These are phyloP conservation scores for Drosophila malerkotliana DNA, from an alignment of 1,140 invertebrate species.

Conservation along the genomic window DNA sequence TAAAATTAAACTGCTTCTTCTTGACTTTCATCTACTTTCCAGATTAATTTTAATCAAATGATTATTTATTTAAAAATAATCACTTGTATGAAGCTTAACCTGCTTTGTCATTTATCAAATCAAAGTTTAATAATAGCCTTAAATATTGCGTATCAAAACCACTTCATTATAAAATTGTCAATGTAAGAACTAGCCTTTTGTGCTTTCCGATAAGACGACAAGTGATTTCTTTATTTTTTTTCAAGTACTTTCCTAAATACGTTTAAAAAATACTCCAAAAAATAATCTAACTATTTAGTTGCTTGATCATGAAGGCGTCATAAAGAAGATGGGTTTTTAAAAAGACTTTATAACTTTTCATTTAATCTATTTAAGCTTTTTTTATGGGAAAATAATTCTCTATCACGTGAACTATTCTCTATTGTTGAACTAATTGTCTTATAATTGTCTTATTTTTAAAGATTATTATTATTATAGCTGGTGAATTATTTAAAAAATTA, in stretches of 20 bases:
- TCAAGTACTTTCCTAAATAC: neutral
- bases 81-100: neutral
- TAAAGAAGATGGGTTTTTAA: too few species aligned
- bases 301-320: too few species aligned
- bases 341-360: too few species aligned
- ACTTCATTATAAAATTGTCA: slow-evolving; percentile 33
- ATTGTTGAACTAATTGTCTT: too few species aligned
- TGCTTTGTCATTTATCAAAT: slow-evolving; percentile 26
- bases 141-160: neutral
- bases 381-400: too few species aligned
- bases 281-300: too few species aligned
- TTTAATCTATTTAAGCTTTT: too few species aligned
- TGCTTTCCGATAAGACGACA: slow-evolving; percentile 2
- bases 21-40: neutral
- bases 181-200: slow-evolving; percentile 2
- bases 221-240: neutral
- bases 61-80: slow-evolving; percentile 16
- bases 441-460: too few species aligned
- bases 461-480: too few species aligned
- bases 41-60: slow-evolving; percentile 15
- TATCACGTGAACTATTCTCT: too few species aligned
- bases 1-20: neutral
- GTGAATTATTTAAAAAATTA: too few species aligned
- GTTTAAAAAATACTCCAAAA: too few species aligned
- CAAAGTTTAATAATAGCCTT: slow-evolving; percentile 3